Evolutionary conservation across 2,113 vertebrate species (phyloP).

Genomic region (Pelodiscus sinensis): DNA sequence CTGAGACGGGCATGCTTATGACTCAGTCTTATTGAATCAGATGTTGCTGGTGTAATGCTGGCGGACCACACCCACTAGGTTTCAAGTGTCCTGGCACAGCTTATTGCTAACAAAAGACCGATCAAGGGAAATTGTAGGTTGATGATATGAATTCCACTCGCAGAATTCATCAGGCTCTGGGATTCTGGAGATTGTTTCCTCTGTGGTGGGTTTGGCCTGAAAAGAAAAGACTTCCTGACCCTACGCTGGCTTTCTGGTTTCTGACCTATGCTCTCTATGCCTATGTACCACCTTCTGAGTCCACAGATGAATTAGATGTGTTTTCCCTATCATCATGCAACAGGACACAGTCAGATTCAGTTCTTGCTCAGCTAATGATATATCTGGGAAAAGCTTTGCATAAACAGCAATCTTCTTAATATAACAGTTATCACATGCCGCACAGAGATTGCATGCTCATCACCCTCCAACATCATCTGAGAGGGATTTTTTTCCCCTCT

Average conservation of each 20-base stretch:
- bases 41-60: too few relatives aligned
- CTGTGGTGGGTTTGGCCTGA: background rate
- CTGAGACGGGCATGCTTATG: background rate
- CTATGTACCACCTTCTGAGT: background rate
- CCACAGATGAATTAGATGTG: background rate
- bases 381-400: background rate
- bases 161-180: background rate
- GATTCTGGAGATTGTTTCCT: background rate
- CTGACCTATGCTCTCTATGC: background rate
- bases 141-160: background rate
- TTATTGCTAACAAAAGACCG: background rate
- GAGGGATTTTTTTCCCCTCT: background rate
- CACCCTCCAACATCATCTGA: background rate
- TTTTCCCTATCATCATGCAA: background rate
- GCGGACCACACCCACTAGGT: too few relatives aligned
- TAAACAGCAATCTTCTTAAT: background rate
- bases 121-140: background rate
- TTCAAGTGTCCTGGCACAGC: too few relatives aligned
- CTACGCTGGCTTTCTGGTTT: background rate
- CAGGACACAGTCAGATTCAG: background rate
- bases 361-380: background rate
- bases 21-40: background rate
- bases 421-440: slow-evolving; percentile 38
- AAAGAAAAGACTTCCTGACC: background rate
- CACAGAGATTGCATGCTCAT: background rate